Evolutionary conservation across 2,888 invertebrate genomes (phyloP).

Genomic region (Tortricodes alternella): DNA sequence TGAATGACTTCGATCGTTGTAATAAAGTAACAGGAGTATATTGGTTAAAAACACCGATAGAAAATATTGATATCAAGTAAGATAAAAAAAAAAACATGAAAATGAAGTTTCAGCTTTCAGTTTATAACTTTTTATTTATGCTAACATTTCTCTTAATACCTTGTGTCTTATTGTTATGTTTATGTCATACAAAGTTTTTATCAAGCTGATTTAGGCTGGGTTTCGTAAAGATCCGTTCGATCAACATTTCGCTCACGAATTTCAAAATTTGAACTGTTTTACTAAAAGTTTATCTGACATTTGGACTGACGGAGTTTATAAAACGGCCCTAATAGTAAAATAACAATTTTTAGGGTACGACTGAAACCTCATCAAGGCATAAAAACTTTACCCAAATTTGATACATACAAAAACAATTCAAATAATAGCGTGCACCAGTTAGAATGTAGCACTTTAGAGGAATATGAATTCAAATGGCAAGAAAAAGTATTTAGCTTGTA

Average conservation of each 20-base stretch:
- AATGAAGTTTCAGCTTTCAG: neutral
- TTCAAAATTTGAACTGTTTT: too few relatives aligned
- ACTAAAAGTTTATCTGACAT: too few relatives aligned
- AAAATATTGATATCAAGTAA: slow-evolving; percentile 79
- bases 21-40: slow-evolving; percentile 75
- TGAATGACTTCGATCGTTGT: slow-evolving; percentile 62
- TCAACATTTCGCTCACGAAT: too few relatives aligned
- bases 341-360: slow-evolving; percentile 55
- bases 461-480: slow-evolving; percentile 86
- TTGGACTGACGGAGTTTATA: too few relatives aligned
- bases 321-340: slow-evolving; percentile 1
- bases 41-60: slow-evolving; percentile 75
- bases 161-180: too few relatives aligned
- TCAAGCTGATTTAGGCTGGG: too few relatives aligned
- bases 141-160: too few relatives aligned
- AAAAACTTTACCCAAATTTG: slow-evolving; percentile 63
- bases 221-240: too few relatives aligned
- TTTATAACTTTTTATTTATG: too few relatives aligned
- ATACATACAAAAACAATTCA: slow-evolving; percentile 54
- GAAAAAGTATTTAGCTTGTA: slow-evolving; percentile 85
- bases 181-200: too few relatives aligned
- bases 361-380: slow-evolving; percentile 60
- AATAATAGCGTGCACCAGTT: slow-evolving; percentile 41
- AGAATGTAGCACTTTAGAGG: slow-evolving; percentile 46
- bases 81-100: slow-evolving; percentile 30